phyloP scores from a whole-genome alignment of 2,797 vertebrate species.

The Cyclura pinguis region DNA sequence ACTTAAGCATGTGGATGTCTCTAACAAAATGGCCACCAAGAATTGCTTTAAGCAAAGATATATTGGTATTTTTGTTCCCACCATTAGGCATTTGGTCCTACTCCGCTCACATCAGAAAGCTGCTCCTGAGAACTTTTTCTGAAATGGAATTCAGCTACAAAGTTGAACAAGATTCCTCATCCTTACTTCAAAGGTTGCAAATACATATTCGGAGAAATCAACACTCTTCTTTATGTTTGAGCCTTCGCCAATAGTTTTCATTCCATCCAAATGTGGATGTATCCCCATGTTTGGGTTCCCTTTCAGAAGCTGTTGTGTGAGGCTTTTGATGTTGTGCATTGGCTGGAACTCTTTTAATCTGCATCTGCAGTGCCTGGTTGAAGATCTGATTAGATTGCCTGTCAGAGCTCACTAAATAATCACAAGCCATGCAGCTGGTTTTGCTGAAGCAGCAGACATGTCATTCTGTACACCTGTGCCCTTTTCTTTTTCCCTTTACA shows the following conservation, averaged over 20 bases:
- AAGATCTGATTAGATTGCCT: neutral
- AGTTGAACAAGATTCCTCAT: no score
- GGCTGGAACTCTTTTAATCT: neutral
- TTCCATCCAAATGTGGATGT: neutral
- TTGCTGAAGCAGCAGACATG: neutral
- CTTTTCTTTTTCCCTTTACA: neutral
- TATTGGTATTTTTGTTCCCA: no score
- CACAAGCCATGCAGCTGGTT: neutral
- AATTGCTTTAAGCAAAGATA: no score
- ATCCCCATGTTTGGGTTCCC: neutral
- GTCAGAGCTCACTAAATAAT: slow-evolving; percentile 19
- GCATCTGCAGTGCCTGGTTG: neutral
- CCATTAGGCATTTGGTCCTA: no score
- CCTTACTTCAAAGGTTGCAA: no score
- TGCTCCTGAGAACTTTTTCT: no score
- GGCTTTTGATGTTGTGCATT: neutral
- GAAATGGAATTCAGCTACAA: no score
- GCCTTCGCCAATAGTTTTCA: neutral
- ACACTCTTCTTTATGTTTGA: neutral
- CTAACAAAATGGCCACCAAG: no score
- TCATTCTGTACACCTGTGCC: neutral
- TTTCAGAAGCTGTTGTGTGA: neutral
- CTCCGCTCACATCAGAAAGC: no score
- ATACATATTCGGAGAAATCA: no score
- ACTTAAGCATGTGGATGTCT: no score